A percentile compares a stretch with the other conserved stretches of the same genome.
These are phyloP conservation scores for Zeugodacus cucurbitae DNA, from an alignment of 1,140 invertebrate genomes.

Conservation along the genomic window DNA sequence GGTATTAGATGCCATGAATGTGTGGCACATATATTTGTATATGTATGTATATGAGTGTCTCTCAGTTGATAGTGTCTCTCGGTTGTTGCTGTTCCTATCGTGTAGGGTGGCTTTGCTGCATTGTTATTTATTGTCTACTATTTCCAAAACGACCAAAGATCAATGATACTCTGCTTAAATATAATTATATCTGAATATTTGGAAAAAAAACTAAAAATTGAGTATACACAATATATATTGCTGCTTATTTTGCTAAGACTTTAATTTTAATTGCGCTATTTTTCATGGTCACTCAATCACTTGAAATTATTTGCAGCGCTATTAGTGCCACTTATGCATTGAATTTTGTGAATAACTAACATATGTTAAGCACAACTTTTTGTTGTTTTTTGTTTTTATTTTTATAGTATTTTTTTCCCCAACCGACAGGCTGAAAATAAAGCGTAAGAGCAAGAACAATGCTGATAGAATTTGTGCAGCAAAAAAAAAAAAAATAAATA, in stretches of 20 bases:
- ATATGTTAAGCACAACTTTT: background rate
- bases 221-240: no score
- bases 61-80: background rate
- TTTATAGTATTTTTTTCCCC: background rate
- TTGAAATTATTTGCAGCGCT: background rate
- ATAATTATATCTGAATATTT: background rate
- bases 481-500: background rate
- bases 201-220: background rate
- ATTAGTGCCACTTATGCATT: conserved; percentile 35
- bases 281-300: conserved; percentile 25
- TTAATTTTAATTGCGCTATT: background rate
- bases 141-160: background rate
- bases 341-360: background rate
- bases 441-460: background rate
- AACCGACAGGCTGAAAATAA: background rate
- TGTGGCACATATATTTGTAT: no score
- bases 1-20: no score
- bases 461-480: background rate
- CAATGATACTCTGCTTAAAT: background rate
- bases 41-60: no score
- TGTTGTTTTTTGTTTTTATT: background rate
- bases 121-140: background rate
- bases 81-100: background rate
- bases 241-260: no score
- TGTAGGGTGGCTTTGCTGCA: background rate